A percentile compares a stretch with the other conserved stretches of the same genome.
Conservation (phyloP, 2,113 vertebrate species). For the Thamnaconus septentrionalis region DNA sequence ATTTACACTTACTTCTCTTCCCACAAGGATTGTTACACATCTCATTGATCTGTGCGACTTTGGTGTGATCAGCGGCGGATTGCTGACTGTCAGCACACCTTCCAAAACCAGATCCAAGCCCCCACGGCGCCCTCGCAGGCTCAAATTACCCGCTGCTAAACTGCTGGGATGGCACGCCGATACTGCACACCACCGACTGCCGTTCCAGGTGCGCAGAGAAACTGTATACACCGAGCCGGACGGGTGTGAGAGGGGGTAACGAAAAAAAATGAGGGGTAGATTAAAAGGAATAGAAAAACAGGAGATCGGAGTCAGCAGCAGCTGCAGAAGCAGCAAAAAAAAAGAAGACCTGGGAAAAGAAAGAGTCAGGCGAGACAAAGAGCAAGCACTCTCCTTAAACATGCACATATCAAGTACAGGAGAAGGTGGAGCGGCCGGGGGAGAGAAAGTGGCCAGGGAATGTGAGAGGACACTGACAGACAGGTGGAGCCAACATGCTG, state of each 20-base stretch:
- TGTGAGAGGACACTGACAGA: conserved; percentile 71
- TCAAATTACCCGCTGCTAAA: conserved; percentile 66
- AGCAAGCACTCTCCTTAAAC: conserved; percentile 50
- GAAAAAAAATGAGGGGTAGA: conserved; percentile 9
- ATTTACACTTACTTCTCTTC: conserved; percentile 69
- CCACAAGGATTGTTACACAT: conserved; percentile 66
- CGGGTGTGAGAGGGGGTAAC: not conserved
- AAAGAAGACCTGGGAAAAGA: conserved; percentile 45
- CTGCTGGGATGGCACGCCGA: conserved; percentile 54
- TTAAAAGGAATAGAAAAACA: conserved; percentile 21
- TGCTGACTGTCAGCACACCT: conserved; percentile 71
- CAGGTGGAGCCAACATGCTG: conserved; percentile 63
- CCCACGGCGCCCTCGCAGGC: conserved; percentile 44
- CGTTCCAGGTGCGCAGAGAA: conserved; percentile 33
- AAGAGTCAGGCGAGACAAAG: conserved; percentile 29
- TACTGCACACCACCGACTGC: conserved; percentile 39
- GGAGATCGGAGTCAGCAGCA: conserved; percentile 59
- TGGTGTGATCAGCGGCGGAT: conserved; percentile 62
- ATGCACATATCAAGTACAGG: conserved; percentile 69
- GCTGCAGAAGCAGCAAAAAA: not conserved
- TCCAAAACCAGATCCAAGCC: conserved; percentile 56
- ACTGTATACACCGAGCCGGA: conserved; percentile 26
- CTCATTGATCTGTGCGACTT: conserved; percentile 64
- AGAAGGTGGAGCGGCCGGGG: conserved; percentile 26
- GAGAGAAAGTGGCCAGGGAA: conserved; percentile 65